phyloP scores from a whole-genome alignment of 2,113 vertebrate genomes.

The Scytalopus superciliaris region DNA sequence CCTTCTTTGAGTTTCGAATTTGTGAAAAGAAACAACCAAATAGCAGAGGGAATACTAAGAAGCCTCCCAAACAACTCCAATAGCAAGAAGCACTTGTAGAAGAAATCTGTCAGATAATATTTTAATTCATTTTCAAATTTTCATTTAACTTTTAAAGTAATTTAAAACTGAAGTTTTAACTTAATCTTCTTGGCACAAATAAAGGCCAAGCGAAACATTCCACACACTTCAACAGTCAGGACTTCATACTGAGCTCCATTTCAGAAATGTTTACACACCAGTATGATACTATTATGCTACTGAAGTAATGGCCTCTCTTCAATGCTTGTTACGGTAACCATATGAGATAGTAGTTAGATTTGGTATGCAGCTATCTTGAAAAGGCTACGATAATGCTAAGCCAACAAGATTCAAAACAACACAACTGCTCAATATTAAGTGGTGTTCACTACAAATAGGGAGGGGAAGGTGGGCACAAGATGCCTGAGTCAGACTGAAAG shows the following conservation, averaged over 20 bases:
- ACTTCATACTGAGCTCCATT: not conserved
- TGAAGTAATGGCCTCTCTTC: not conserved
- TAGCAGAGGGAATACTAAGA: not conserved
- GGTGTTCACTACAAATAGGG: not conserved
- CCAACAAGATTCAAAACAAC: not conserved
- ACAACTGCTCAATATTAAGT: not conserved
- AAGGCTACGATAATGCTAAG: not conserved
- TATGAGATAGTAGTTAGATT: not conserved
- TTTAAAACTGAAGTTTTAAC: not conserved
- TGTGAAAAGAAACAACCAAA: not conserved
- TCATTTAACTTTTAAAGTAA: not conserved
- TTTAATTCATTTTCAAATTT: not conserved
- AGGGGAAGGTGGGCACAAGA: not conserved
- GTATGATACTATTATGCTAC: not conserved
- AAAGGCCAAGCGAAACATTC: not conserved
- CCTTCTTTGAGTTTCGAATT: not conserved
- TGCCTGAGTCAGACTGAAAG: not conserved
- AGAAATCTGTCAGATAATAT: not conserved
- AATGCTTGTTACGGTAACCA: not conserved
- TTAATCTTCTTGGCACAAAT: not conserved
- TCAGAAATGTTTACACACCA: not conserved
- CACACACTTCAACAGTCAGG: not conserved
- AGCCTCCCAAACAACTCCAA: not conserved
- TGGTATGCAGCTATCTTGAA: not conserved
- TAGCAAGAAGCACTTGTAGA: not conserved